phyloP scores from a whole-genome alignment of 2,888 invertebrate genomes.

The Dermolepida albohirtum region DNA sequence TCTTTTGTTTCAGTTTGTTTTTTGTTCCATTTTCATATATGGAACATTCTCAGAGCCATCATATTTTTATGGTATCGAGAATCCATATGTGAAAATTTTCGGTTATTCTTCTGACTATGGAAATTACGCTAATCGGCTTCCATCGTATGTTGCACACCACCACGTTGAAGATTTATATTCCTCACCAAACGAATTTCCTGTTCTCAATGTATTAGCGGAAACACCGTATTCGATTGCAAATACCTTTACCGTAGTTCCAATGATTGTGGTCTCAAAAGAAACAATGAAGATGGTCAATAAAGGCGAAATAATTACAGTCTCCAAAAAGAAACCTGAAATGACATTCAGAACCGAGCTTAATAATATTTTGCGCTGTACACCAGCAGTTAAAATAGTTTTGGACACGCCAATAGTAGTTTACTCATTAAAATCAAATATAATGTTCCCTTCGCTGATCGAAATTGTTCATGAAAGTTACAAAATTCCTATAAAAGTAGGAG shows the following conservation, averaged over 20 bases:
- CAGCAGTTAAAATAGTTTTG: conserved; percentile 63
- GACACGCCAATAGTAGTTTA: conserved; percentile 62
- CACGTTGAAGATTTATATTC: conserved; percentile 17
- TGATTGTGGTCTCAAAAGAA: conserved; percentile 59
- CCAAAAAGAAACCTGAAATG: conserved; percentile 60
- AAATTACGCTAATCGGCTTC: conserved; percentile 5
- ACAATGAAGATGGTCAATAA: conserved; percentile 60
- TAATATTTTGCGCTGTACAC: conserved; percentile 60
- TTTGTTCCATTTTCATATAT: background rate
- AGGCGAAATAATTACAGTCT: conserved; percentile 59
- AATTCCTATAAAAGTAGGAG: conserved; percentile 64
- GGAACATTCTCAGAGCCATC: conserved; percentile 12
- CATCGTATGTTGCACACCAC: background rate
- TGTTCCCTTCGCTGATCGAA: conserved; percentile 64
- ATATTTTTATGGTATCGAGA: conserved; percentile 29
- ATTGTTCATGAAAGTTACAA: conserved; percentile 61
- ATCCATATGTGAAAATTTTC: conserved; percentile 20
- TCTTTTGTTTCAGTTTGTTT: conserved; percentile 31
- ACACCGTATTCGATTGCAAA: conserved; percentile 58
- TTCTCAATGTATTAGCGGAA: conserved; percentile 60
- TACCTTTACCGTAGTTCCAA: conserved; percentile 61
- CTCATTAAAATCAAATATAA: conserved; percentile 60
- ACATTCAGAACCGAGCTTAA: conserved; percentile 59
- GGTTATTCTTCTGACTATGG: conserved; percentile 15
- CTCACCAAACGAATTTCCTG: conserved; percentile 44